Evolutionary conservation across 2,797 vertebrate genomes (phyloP).

Genomic region (Mareca strepera): DNA sequence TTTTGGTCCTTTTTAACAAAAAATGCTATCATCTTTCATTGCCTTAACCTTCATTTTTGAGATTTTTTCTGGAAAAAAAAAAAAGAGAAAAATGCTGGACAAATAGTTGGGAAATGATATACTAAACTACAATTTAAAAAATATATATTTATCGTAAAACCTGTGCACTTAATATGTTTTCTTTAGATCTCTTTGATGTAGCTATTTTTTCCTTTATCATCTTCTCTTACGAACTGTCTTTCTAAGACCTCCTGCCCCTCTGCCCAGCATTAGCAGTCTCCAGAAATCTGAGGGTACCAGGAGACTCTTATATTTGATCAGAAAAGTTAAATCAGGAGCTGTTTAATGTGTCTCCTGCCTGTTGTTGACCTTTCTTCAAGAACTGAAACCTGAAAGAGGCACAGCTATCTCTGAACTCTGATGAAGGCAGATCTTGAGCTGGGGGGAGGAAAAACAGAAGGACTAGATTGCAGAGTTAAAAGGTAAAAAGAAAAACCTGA

Average conservation of each 20-base stretch:
- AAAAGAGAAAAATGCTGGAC: neutral
- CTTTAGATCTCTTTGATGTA: neutral
- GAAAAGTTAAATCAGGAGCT: neutral
- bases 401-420: neutral
- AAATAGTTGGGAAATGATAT: neutral
- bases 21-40: neutral
- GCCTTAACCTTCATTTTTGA: neutral
- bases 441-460: neutral
- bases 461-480: neutral
- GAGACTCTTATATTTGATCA: neutral
- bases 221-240: neutral
- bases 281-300: neutral
- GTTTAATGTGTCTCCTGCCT: neutral
- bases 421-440: neutral
- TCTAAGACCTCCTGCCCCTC: neutral
- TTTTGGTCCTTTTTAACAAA: neutral
- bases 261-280: neutral
- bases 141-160: neutral
- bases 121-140: neutral
- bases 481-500: neutral
- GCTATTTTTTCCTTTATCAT: neutral
- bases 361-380: conserved; percentile 2
- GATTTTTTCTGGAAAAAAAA: neutral
- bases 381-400: neutral
- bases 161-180: neutral